These are phyloP conservation scores for Aurelia coerulea DNA, from an alignment of 30 jellyfish, hydroid and myxozoan genomes.

Conservation along the genomic window DNA sequence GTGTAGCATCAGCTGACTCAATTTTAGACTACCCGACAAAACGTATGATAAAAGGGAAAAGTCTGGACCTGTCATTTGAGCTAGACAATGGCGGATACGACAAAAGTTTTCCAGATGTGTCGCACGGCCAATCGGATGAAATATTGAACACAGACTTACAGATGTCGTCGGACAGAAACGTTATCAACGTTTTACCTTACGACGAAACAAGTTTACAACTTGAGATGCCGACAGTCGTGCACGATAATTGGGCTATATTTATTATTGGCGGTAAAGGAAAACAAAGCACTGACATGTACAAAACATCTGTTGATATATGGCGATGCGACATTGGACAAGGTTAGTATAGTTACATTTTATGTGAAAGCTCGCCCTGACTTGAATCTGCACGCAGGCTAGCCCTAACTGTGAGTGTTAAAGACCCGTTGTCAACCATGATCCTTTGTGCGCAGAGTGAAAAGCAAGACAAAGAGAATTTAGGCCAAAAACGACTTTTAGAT, in stretches of 20 bases:
- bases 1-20: slow-evolving; percentile 64
- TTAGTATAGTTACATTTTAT: neutral
- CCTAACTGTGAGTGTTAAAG: too few relatives aligned
- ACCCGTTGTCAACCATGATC: too few relatives aligned
- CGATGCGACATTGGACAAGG: slow-evolving; percentile 72
- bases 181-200: slow-evolving; percentile 6
- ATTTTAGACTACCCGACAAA: slow-evolving; percentile 29
- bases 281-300: slow-evolving; percentile 49
- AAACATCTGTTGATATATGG: slow-evolving; percentile 70
- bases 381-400: too few relatives aligned
- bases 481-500: too few relatives aligned
- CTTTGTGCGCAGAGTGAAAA: too few relatives aligned
- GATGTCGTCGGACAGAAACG: neutral
- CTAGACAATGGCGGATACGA: slow-evolving; percentile 50
- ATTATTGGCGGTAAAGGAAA: slow-evolving; percentile 67
- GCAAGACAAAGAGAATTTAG: too few relatives aligned
- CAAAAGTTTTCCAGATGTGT: slow-evolving; percentile 46
- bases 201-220: slow-evolving; percentile 20
- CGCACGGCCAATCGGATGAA: slow-evolving; percentile 5
- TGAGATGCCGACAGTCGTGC: neutral
- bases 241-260: slow-evolving; percentile 51
- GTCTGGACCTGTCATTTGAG: slow-evolving; percentile 40
- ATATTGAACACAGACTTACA: neutral
- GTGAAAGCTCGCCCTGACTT: too few relatives aligned
- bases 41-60: slow-evolving; percentile 41